A percentile compares a stretch with the other conserved stretches of the same genome.
phyloP scores from a whole-genome alignment of 2,888 invertebrate genomes.

The Amblyteles armatorius region DNA sequence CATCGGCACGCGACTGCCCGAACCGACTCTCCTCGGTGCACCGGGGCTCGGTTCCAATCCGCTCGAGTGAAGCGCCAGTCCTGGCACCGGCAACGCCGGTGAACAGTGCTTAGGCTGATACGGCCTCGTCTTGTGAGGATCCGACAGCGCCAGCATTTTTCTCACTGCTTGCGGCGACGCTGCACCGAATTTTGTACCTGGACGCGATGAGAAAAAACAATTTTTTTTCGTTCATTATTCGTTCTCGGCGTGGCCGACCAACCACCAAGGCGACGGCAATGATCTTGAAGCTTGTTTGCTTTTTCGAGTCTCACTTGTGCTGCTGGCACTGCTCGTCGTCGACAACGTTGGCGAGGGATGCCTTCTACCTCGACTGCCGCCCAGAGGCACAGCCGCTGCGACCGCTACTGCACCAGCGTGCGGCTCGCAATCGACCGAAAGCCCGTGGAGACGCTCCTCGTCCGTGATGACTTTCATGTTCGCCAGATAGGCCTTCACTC shows the following conservation, averaged over 20 bases:
- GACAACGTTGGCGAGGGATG: conserved; percentile 97
- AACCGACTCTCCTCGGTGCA: conserved; percentile 86
- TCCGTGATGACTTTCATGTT: conserved; percentile 96
- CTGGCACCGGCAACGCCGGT: conserved; percentile 88
- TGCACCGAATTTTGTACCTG: conserved; percentile 88
- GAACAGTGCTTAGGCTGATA: conserved; percentile 92
- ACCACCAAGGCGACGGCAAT: background rate
- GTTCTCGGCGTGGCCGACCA: background rate
- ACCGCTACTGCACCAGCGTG: conserved; percentile 82
- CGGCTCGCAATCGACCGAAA: conserved; percentile 96
- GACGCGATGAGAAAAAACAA: background rate
- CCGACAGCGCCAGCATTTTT: conserved; percentile 96
- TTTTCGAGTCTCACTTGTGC: conserved; percentile 91
- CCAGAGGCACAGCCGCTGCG: conserved; percentile 86
- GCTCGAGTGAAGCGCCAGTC: conserved; percentile 85
- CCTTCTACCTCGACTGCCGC: conserved; percentile 89
- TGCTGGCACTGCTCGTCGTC: conserved; percentile 96
- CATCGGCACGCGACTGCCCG: conserved; percentile 86
- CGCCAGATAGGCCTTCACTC: conserved; percentile 97
- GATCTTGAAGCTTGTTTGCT: conserved; percentile 80
- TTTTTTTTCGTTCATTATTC: background rate
- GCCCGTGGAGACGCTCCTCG: conserved; percentile 94
- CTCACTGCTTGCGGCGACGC: conserved; percentile 99
- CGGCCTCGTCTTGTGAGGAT: conserved; percentile 94
- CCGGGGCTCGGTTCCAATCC: conserved; percentile 86